Conservation (phyloP, 1,140 invertebrate species). For the Drosophila yakuba region DNA sequence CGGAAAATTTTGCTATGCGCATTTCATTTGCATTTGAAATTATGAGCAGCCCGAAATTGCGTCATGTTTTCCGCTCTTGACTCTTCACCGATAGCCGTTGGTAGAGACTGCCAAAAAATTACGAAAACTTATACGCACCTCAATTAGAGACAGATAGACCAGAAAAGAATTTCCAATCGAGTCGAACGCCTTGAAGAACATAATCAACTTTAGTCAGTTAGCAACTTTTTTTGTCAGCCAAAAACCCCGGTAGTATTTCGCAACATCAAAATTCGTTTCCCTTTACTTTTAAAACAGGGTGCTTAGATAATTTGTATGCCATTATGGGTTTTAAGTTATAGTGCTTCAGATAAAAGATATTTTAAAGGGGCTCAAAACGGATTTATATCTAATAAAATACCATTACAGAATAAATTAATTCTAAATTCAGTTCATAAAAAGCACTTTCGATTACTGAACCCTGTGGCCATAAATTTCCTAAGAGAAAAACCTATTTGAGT, state of each 20-base stretch:
- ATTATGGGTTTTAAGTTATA: too few species aligned
- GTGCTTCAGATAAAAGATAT: too few species aligned
- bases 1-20: constrained; percentile 44
- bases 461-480: constrained; percentile 43
- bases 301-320: neutral
- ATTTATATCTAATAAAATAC: too few species aligned
- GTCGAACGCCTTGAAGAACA: constrained; percentile 53
- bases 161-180: constrained; percentile 57
- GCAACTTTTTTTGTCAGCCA: constrained; percentile 46
- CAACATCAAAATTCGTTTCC: constrained; percentile 53
- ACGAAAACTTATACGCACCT: constrained; percentile 20
- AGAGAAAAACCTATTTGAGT: constrained; percentile 42
- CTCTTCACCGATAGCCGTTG: constrained; percentile 11
- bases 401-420: too few species aligned
- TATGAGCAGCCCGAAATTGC: constrained; percentile 27
- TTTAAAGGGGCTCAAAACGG: too few species aligned
- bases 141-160: constrained; percentile 47
- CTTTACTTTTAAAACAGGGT: constrained; percentile 41
- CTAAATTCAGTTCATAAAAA: neutral
- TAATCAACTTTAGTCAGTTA: constrained; percentile 66
- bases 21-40: constrained; percentile 67
- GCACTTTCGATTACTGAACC: neutral
- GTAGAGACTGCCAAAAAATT: constrained; percentile 5
- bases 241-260: constrained; percentile 59
- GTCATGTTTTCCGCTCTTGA: constrained; percentile 8